phyloP scores from a whole-genome alignment of 2,797 vertebrate genomes.

The Leptodactylus fallax region DNA sequence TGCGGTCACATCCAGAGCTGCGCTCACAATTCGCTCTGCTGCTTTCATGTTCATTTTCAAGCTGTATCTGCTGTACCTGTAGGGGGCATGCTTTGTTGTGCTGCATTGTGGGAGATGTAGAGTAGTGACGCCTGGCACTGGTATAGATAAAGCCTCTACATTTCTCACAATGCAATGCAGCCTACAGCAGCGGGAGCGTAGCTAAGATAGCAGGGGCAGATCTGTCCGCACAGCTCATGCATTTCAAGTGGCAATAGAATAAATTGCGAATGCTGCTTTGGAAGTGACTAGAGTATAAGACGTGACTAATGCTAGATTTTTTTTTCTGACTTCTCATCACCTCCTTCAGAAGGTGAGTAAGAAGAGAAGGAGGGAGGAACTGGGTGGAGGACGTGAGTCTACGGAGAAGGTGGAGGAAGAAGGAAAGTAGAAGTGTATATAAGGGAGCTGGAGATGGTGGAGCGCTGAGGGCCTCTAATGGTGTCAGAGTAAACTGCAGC shows the following conservation, averaged over 20 bases:
- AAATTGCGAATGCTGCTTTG: neutral
- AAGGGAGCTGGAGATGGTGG: neutral
- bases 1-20: slow-evolving; percentile 5
- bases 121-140: too few relatives aligned
- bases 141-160: neutral
- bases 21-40: neutral
- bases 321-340: neutral
- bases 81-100: too few relatives aligned
- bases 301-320: neutral
- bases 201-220: too few relatives aligned
- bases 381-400: neutral
- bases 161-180: neutral
- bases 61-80: too few relatives aligned
- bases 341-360: too few relatives aligned
- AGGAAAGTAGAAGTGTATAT: neutral
- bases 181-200: neutral
- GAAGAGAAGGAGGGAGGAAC: too few relatives aligned
- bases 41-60: too few relatives aligned
- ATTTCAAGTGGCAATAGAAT: neutral
- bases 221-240: too few relatives aligned
- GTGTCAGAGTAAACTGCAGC: neutral
- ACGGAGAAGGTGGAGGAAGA: neutral
- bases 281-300: neutral
- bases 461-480: slow-evolving; percentile 35
- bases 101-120: neutral